These are phyloP conservation scores for Nebria brevicollis DNA, from an alignment of 2,888 invertebrate genomes.

Conservation along the genomic window DNA sequence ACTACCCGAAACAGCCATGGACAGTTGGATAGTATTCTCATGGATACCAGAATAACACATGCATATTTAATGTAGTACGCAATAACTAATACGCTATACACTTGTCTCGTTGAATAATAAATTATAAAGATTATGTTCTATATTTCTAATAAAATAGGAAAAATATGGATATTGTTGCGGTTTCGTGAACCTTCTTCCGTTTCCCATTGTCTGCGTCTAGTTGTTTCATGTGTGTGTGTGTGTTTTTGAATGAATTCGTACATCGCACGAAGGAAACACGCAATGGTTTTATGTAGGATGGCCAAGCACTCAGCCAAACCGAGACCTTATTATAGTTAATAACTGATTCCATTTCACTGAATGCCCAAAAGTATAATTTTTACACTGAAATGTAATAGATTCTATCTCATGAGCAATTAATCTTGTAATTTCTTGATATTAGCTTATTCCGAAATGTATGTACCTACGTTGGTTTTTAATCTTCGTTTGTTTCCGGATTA, in stretches of 20 bases:
- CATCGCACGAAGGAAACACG: background rate
- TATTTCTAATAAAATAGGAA: conserved; percentile 47
- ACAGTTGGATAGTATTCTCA: background rate
- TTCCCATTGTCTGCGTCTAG: background rate
- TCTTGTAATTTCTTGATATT: too few relatives aligned
- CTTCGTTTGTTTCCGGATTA: background rate
- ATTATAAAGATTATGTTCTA: conserved; percentile 42
- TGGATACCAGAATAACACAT: too few relatives aligned
- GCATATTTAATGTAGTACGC: too few relatives aligned
- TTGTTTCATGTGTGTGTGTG: background rate
- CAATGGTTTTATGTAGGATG: background rate
- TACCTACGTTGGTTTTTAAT: too few relatives aligned
- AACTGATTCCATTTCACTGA: too few relatives aligned
- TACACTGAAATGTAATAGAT: too few relatives aligned
- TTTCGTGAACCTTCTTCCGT: background rate
- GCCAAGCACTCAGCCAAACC: too few relatives aligned
- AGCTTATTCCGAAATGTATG: too few relatives aligned
- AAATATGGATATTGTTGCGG: conserved; percentile 16
- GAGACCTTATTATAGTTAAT: too few relatives aligned
- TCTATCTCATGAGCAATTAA: too few relatives aligned
- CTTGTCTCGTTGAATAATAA: conserved; percentile 31
- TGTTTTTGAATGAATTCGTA: background rate
- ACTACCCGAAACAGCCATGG: background rate
- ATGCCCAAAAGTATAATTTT: too few relatives aligned
- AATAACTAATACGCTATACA: background rate